Evolutionary conservation across 2,888 invertebrate genomes (phyloP), one percentile per base, ranked within the genome.

Genomic region (Himalopsyche anomala): DNA sequence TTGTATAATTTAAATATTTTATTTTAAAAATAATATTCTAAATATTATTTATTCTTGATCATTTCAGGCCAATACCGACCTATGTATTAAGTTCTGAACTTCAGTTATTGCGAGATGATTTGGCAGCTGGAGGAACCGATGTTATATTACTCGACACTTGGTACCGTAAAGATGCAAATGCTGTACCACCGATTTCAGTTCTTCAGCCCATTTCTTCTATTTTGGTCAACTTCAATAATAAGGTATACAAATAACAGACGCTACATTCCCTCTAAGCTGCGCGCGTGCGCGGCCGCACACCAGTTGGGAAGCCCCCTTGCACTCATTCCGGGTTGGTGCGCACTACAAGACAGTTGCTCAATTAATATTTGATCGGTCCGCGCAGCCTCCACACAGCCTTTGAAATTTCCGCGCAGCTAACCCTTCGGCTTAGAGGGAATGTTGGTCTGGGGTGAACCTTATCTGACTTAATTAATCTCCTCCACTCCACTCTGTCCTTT

Each of bases 131-230:
- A 89, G 96, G 97, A 0, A 96, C 96, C 17, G 98, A 98, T 89
- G 96, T 96, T 0, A 95, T 94, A 2, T 92, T 98, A 1, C 93
- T 99, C 87, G 98, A 99, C 91, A 96, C 96, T 5, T 99, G 99
- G 99, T 99, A 99, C 91, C 96, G 97, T 90, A 98, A 98, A 91
- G 99, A 99, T 91, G 96, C 97, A 87, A 99, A 99, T 91, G 97
- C 98, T 0, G 99, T 99, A 0, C 99, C 99, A 0, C 97, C 98
- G 0, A 96, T 98, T 17, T 98, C 98, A 6, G 97, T 99, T 17
- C 93, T 99, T 40, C 99, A 99, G 90, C 99, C 99, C 0, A 99
- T 99, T 90, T 99, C 99, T 15, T 98, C 99, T 5, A 99, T 99
- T 90, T 93, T 99, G 69, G 96, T 98, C 88, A 99, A 99, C 92